Evolutionary conservation across 2,113 vertebrate species (phyloP), one percentile per base, ranked within the genome.

Genomic region (Tyto alba): DNA sequence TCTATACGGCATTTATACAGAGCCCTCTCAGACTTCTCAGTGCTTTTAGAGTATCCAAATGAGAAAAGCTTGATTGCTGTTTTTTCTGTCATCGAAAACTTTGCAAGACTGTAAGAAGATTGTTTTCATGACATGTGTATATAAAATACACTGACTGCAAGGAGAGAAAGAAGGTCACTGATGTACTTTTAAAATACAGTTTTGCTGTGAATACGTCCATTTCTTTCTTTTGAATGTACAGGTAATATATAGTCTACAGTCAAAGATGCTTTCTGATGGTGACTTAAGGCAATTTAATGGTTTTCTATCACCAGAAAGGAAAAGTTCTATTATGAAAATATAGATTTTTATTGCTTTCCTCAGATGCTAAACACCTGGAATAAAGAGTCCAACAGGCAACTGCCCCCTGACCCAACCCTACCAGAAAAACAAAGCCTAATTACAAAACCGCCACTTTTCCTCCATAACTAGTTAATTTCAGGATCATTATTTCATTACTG

Each of bases 161-260:
- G 48, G 16, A 91, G 50, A 50, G 43, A 85, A 84, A 75, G n/a
- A 95, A 64, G 48, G 53, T 80, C 83, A 64, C 52, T n/a, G 34
- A 40, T 55, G 25, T 5, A 38, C 27, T 80, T 90, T 43, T 62
- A 85, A 93, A 93, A 53, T 85, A 11, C 62, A 47, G 22, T 78
- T 91, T 68, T 79, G 22, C 74, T 68, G 36, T 73, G 52, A 72
- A 18, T 84, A 18, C 1, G 1, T 84, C 45, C 78, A 9, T 60
- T 89, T 66, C 10, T 40, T 85, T 75, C 69, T 56, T 84, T 75
- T 85, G 48, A 94, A 79, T 64, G 40, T 34, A 32, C 2, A 7
- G 21, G 34, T 53, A 90, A 57, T 36, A 89, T 32, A 32, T 47
- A 67, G 38, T 56, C 32, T 66, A 43, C 21, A 89, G 40, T 41